Base-by-base conservation (phyloP, 2,113 vertebrate genomes). In the Leptobrachium leishanense region DNA sequence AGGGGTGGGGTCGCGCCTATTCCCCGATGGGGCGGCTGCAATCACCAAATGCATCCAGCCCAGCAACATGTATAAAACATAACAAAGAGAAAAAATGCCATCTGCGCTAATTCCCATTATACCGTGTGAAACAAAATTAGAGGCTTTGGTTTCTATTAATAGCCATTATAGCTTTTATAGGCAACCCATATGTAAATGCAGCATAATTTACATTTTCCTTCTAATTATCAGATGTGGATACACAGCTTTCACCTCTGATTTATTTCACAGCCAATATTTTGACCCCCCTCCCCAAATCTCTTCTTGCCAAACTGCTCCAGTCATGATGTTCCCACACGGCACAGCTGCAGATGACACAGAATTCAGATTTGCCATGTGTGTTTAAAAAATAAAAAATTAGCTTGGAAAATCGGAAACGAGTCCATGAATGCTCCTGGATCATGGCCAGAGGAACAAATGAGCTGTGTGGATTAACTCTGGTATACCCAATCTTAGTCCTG, bases 341-440 rank as follows among this genome's bases (percentile, higher is more conserved):
- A 68, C 77, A 79, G 70, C 77, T 79, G 77, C 70, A 68, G 62
- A 40, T 67, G 70, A 74, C 77, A 79, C 63, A 79, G 20, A 79
- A 63, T 15, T 15, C 39, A 57, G 77, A 79, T 74, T 73, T n/a
- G 67, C 70, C 63, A 46, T 67, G 62, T 62, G 70, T 46, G 57
- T 72, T 66, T 67, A 68, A 76, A 54, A 54, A 75, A 57, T 57
- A 59, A 76, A 76, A 68, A 59, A 68, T 41, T 40, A 8, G 40
- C 66, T 41, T 69, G 62, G 77, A 66, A 73, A 67, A 68, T 73
- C 10, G 59, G 59, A 79, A 74, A 68, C 63, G 50, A 72, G 55
- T 55, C 70, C 50, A 31, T 70, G 43, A 43, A 70, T 11, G 44
- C 15, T 43, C 41, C 77, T 79, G 77, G 63, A 67, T 11, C 69